Conservation (phyloP, 2,888 invertebrate genomes). For the Nomada flava region DNA sequence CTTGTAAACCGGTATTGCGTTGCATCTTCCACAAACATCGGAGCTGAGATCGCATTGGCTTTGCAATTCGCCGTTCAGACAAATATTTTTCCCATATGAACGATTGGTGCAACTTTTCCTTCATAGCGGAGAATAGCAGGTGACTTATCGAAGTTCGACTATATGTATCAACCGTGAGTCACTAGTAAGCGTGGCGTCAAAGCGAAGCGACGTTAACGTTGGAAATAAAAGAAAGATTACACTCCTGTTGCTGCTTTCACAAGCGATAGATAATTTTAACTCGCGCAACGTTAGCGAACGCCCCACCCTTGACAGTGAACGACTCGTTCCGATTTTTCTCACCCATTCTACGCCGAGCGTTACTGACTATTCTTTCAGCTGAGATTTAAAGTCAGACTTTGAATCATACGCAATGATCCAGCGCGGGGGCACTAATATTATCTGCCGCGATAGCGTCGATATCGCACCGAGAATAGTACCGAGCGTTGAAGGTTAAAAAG, state of each 20-base stretch:
- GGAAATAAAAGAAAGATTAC: slow-evolving; percentile 18
- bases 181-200: too few relatives aligned
- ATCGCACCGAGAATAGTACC: background rate
- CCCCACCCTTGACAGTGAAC: slow-evolving; percentile 59
- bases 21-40: background rate
- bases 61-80: slow-evolving; percentile 3
- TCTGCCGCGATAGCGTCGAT: background rate
- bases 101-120: background rate
- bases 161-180: too few relatives aligned
- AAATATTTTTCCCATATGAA: slow-evolving; percentile 11
- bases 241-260: background rate
- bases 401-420: slow-evolving; percentile 7
- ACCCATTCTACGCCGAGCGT: background rate
- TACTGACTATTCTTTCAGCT: too few relatives aligned
- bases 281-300: slow-evolving; percentile 16
- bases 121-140: background rate
- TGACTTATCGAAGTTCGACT: background rate
- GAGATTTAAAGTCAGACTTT: background rate
- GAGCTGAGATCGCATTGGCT: slow-evolving; percentile 9
- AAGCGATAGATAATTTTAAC: slow-evolving; percentile 48
- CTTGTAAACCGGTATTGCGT: slow-evolving; percentile 40
- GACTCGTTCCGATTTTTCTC: slow-evolving; percentile 12
- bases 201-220: background rate
- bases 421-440: too few relatives aligned
- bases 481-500: background rate